Conservation (phyloP, 2,888 invertebrate species). For the Platynereis dumerilii region DNA sequence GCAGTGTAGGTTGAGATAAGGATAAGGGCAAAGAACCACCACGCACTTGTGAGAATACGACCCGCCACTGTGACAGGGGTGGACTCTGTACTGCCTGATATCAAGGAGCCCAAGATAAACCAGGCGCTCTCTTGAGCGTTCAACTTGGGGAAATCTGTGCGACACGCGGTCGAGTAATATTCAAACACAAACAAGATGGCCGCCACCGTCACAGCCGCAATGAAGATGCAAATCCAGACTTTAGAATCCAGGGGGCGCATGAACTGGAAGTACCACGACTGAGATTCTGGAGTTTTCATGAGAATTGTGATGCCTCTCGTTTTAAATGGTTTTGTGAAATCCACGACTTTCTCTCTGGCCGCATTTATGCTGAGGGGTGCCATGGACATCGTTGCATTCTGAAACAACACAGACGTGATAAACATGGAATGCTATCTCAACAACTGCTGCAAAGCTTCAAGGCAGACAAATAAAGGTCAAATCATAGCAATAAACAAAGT, state of each 20-base stretch:
- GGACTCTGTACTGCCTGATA: conserved; percentile 44
- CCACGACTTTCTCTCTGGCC: conserved; percentile 54
- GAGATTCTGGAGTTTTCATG: conserved; percentile 50
- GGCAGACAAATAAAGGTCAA: background rate
- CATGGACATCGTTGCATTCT: conserved; percentile 60
- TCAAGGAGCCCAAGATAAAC: conserved; percentile 57
- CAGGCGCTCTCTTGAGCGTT: conserved; percentile 53
- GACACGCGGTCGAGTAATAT: conserved; percentile 43
- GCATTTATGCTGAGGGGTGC: conserved; percentile 58
- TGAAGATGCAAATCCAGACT: conserved; percentile 56
- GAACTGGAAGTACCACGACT: conserved; percentile 58
- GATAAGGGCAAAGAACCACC: conserved; percentile 61
- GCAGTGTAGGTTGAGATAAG: conserved; percentile 61
- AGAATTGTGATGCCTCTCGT: conserved; percentile 57
- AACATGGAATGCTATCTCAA: background rate
- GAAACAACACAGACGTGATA: conserved; percentile 7
- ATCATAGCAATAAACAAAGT: no score
- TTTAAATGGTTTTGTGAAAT: conserved; percentile 61
- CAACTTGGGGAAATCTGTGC: conserved; percentile 41
- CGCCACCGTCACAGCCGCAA: conserved; percentile 53
- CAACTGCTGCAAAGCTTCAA: no score
- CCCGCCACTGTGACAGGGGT: conserved; percentile 39
- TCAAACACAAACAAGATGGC: conserved; percentile 52
- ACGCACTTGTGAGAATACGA: conserved; percentile 55
- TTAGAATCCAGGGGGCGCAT: conserved; percentile 53